Conservation (phyloP, 2,113 vertebrate genomes). For the Balaeniceps rex region DNA sequence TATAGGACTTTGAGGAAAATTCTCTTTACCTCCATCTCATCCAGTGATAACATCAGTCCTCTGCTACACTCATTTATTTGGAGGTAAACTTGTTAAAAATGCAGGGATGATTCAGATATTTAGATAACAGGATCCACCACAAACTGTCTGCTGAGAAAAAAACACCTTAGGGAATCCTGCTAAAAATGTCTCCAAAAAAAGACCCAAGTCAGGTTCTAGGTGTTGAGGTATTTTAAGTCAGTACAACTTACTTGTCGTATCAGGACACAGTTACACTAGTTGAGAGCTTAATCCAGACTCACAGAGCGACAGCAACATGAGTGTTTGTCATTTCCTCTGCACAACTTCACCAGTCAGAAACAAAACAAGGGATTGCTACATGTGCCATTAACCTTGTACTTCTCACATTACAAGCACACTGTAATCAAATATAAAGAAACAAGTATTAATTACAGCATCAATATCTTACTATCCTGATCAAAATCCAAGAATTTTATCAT, state of each 20-base stretch:
- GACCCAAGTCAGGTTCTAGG: not conserved
- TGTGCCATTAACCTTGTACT: not conserved
- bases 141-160: not conserved
- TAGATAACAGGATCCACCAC: not conserved
- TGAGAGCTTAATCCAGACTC: not conserved
- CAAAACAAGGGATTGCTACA: slow-evolving; percentile 24
- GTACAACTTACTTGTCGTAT: not conserved
- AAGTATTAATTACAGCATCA: not conserved
- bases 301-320: not conserved
- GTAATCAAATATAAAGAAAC: not conserved
- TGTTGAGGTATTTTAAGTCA: not conserved
- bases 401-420: not conserved
- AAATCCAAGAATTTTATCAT: not conserved
- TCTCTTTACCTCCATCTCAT: not conserved
- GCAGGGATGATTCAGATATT: not conserved
- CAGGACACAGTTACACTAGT: not conserved
- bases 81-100: not conserved
- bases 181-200: not conserved
- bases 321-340: slow-evolving; percentile 25
- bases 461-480: not conserved
- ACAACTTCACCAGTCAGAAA: not conserved
- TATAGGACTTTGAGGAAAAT: not conserved
- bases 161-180: not conserved
- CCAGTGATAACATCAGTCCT: not conserved
- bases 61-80: not conserved